Evolutionary conservation across 1,140 invertebrate species (phyloP).

Genomic region (Pseudoatta argentina): DNA sequence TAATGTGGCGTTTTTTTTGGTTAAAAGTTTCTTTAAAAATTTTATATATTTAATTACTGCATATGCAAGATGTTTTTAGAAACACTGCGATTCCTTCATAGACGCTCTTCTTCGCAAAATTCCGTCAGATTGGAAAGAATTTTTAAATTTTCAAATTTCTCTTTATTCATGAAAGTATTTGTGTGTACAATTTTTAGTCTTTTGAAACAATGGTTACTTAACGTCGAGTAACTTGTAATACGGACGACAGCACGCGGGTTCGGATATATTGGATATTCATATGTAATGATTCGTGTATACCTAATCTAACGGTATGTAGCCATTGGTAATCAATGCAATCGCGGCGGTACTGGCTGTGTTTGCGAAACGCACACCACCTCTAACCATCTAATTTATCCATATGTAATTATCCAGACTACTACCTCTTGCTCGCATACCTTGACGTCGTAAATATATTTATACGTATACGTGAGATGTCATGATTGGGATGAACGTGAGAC

Average conservation of each 20-base stretch:
- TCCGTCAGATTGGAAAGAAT: background rate
- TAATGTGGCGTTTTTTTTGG: background rate
- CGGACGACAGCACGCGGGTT: background rate
- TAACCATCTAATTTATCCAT: slow-evolving; percentile 42
- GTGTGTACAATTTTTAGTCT: background rate
- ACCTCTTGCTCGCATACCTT: background rate
- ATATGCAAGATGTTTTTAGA: background rate
- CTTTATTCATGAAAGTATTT: slow-evolving; percentile 2
- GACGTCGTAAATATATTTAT: slow-evolving; percentile 17
- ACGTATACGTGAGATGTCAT: slow-evolving; percentile 46
- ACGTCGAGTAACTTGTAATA: slow-evolving; percentile 9
- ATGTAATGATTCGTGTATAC: slow-evolving; percentile 46
- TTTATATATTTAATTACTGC: background rate
- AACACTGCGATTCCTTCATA: background rate
- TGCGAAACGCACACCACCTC: slow-evolving; percentile 46
- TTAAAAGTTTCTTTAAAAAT: background rate
- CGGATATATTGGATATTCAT: slow-evolving; percentile 26
- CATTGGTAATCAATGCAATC: slow-evolving; percentile 68
- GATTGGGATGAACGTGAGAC: slow-evolving; percentile 52
- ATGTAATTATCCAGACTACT: slow-evolving; percentile 60
- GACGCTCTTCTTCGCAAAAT: background rate
- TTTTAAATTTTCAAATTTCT: background rate
- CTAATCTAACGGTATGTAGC: slow-evolving; percentile 50
- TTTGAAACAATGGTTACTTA: slow-evolving; percentile 24
- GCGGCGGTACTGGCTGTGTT: slow-evolving; percentile 23